phyloP scores from a whole-genome alignment of 92 coral and sea anemone genomes.

The Isaurus tuberculatus region DNA sequence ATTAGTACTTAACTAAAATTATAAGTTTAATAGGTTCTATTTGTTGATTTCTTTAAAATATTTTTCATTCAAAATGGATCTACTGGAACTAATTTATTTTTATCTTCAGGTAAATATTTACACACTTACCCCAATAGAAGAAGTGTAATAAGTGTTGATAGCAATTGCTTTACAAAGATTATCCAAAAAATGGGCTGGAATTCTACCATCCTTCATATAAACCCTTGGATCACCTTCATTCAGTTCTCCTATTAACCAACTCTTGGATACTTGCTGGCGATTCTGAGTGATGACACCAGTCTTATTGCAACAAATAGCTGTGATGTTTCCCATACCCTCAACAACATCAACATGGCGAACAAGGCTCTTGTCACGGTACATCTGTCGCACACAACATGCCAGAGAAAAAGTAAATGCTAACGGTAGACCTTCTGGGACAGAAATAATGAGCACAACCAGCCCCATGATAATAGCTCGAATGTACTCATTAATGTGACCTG shows the following conservation, averaged over 20 bases:
- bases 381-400: conserved; percentile 90
- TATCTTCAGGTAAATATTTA: neutral
- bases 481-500: conserved; percentile 83
- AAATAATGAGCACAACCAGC: conserved; percentile 87
- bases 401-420: conserved; percentile 85
- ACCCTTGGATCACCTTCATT: conserved; percentile 71
- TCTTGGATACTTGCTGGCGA: conserved; percentile 87
- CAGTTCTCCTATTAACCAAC: conserved; percentile 67
- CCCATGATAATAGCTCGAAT: conserved; percentile 94
- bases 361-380: conserved; percentile 87
- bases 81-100: too few species aligned
- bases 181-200: conserved; percentile 69
- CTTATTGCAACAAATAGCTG: conserved; percentile 95
- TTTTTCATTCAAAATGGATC: too few species aligned
- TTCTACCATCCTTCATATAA: conserved; percentile 59
- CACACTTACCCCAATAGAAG: conserved; percentile 72
- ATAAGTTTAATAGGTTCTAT: too few species aligned
- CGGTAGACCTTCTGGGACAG: conserved; percentile 97
- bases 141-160: conserved; percentile 89
- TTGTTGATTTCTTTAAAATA: too few species aligned
- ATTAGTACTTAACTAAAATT: too few species aligned
- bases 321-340: conserved; percentile 97
- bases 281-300: conserved; percentile 96
- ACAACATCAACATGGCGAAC: conserved; percentile 91
- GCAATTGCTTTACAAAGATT: conserved; percentile 90